These are phyloP conservation scores for Percopsis transmontana DNA, from an alignment of 2,113 vertebrate species.

Conservation along the genomic window DNA sequence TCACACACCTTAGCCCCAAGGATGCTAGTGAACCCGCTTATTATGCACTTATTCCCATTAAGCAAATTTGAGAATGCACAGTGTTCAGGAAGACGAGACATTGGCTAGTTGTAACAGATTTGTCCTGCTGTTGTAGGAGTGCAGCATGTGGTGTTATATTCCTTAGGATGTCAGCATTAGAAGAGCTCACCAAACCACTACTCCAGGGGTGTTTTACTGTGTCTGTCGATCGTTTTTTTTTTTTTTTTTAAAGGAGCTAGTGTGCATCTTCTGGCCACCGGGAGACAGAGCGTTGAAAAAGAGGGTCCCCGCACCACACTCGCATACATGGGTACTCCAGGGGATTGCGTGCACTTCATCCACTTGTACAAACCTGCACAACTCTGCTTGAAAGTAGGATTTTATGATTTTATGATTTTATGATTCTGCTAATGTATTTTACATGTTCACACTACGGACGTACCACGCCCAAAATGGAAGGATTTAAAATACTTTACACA, in stretches of 20 bases:
- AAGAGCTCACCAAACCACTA: neutral
- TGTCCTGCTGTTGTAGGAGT: conserved; percentile 14
- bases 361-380: no score
- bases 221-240: neutral
- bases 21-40: conserved; percentile 41
- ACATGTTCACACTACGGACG: no score
- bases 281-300: no score
- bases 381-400: no score
- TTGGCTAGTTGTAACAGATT: conserved; percentile 29
- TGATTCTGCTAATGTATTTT: no score
- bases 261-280: no score
- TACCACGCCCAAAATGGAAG: neutral
- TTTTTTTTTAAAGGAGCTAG: neutral
- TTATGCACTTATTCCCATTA: conserved; percentile 49
- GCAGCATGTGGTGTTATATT: conserved; percentile 8
- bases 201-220: neutral
- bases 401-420: no score
- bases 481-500: neutral
- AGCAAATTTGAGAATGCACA: conserved; percentile 40
- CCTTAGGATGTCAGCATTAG: conserved; percentile 9
- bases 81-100: conserved; percentile 32
- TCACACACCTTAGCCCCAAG: conserved; percentile 56
- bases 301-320: no score
- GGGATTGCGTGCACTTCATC: no score
- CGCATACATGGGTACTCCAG: no score